Conservation (phyloP, 2,888 invertebrate species). For the Oscheius onirici region DNA sequence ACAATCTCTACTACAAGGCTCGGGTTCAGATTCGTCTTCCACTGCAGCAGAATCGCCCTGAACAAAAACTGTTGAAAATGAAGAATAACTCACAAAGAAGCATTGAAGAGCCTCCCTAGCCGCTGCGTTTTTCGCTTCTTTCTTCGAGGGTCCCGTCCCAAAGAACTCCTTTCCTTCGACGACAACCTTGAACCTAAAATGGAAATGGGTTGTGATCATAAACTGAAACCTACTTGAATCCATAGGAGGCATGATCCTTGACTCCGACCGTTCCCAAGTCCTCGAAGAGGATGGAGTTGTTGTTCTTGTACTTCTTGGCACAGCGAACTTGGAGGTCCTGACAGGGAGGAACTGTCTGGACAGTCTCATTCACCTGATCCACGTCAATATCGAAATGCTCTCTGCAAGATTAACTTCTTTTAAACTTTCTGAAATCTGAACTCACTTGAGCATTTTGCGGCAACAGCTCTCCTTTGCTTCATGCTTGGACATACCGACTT, state of each 20-base stretch:
- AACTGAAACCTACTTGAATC: slow-evolving; percentile 6
- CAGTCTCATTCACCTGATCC: background rate
- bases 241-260: background rate
- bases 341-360: slow-evolving; percentile 7
- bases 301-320: slow-evolving; percentile 19
- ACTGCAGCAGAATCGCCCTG: background rate
- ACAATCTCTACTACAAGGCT: background rate
- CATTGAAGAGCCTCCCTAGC: slow-evolving; percentile 46
- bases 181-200: slow-evolving; percentile 17
- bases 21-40: background rate
- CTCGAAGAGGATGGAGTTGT: slow-evolving; percentile 11
- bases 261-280: slow-evolving; percentile 24
- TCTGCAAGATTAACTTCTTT: background rate
- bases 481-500: slow-evolving; percentile 30
- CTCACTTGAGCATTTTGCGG: slow-evolving; percentile 36
- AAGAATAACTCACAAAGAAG: slow-evolving; percentile 36
- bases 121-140: slow-evolving; percentile 50
- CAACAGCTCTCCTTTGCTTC: slow-evolving; percentile 43
- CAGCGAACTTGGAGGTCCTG: slow-evolving; percentile 11
- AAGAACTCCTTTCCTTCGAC: slow-evolving; percentile 31
- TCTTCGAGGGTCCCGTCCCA: slow-evolving; percentile 48
- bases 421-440: background rate
- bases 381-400: slow-evolving; percentile 15
- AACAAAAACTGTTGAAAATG: background rate
- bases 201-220: no score